These are phyloP conservation scores for Cephalotes varians DNA, from an alignment of 2,888 invertebrate genomes.

Conservation along the genomic window DNA sequence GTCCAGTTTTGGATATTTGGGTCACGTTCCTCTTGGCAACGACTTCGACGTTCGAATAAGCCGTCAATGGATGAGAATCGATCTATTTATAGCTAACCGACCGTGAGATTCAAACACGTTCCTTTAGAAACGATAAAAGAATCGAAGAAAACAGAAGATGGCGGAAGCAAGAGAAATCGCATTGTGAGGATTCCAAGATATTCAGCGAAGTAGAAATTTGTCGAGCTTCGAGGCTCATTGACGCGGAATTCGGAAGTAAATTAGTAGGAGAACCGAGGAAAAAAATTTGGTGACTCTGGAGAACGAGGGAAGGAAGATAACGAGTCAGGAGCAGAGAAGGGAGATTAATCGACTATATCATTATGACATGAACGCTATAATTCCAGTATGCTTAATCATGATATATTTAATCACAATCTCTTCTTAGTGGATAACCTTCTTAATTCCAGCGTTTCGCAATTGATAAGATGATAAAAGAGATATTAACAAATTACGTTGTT, in stretches of 20 bases:
- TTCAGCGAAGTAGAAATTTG: slow-evolving; percentile 9
- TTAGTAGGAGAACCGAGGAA: slow-evolving; percentile 44
- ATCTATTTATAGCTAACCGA: slow-evolving; percentile 64
- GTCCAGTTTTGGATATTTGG: slow-evolving; percentile 62
- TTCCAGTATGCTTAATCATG: slow-evolving; percentile 12
- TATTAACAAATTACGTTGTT: background rate
- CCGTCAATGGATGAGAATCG: slow-evolving; percentile 65
- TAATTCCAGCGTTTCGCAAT: background rate
- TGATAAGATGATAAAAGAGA: slow-evolving; percentile 20
- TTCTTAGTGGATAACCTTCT: slow-evolving; percentile 5
- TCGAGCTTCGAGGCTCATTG: background rate
- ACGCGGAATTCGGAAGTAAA: slow-evolving; percentile 31
- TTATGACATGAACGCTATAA: slow-evolving; percentile 58
- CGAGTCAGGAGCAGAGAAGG: slow-evolving; percentile 65
- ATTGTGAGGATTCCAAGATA: background rate
- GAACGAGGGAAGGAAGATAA: slow-evolving; percentile 68
- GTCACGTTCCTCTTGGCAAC: slow-evolving; percentile 69
- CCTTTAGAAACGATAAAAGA: slow-evolving; percentile 4
- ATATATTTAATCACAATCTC: background rate
- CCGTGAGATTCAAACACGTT: background rate
- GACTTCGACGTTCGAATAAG: slow-evolving; percentile 30
- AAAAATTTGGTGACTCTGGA: slow-evolving; percentile 58
- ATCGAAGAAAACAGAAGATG: background rate
- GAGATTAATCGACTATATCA: slow-evolving; percentile 67
- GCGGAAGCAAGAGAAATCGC: background rate